These are phyloP conservation scores for Darevskia nairensis DNA, from an alignment of 2,797 vertebrate genomes.

Conservation along the genomic window DNA sequence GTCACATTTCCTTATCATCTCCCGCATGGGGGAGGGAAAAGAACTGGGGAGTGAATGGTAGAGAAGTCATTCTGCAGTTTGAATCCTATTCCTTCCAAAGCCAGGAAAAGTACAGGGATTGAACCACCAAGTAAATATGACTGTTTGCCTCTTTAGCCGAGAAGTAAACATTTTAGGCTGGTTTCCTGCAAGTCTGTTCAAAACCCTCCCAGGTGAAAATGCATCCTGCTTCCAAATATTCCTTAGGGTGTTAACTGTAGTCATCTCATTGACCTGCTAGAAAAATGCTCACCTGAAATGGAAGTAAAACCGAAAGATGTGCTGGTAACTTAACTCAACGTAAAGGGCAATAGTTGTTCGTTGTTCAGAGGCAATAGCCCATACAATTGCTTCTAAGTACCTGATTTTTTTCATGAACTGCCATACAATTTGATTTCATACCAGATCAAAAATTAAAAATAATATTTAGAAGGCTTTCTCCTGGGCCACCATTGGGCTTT, in stretches of 20 bases:
- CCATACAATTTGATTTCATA: background rate
- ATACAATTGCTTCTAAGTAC: background rate
- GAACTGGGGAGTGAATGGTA: too few species aligned
- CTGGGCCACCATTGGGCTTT: background rate
- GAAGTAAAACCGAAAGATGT: background rate
- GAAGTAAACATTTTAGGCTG: background rate
- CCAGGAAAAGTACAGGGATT: rapidly evolving
- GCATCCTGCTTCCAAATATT: background rate
- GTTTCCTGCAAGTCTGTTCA: background rate
- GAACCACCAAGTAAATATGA: background rate
- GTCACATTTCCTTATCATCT: too few species aligned
- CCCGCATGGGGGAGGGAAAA: too few species aligned
- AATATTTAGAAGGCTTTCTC: background rate
- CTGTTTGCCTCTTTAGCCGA: rapidly evolving
- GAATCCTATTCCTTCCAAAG: rapidly evolving
- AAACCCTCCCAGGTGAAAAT: background rate
- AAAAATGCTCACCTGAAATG: background rate
- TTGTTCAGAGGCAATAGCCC: background rate
- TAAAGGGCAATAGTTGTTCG: background rate
- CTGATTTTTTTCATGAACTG: background rate
- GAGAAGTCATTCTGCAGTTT: too few species aligned
- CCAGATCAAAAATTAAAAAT: background rate
- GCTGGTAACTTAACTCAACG: background rate
- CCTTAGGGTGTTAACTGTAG: background rate
- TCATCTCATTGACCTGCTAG: background rate